Conservation (phyloP, 1,140 invertebrate species). For the Pinna nobilis region DNA sequence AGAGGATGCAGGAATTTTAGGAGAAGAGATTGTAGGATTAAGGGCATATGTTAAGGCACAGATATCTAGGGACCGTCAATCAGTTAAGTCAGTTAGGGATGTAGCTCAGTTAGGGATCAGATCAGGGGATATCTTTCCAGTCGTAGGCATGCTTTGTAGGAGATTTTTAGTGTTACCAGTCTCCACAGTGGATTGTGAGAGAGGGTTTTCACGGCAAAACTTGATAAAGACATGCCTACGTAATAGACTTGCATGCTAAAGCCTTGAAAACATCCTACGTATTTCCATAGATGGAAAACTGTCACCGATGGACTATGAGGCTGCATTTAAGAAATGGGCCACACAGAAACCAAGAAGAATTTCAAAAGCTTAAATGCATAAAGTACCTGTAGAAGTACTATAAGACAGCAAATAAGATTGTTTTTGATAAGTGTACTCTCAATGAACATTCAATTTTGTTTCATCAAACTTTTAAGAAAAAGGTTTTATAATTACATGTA, state of each 20-base stretch:
- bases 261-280: neutral
- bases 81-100: neutral
- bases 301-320: no score
- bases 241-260: neutral
- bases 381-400: no score
- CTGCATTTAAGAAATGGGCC: no score
- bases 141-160: neutral
- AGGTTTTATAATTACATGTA: no score
- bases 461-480: no score
- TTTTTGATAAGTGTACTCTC: no score
- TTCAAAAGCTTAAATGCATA: no score
- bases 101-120: neutral
- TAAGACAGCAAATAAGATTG: no score
- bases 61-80: neutral
- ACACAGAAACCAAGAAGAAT: no score
- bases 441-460: no score
- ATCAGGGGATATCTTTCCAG: neutral
- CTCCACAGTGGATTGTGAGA: conserved; percentile 19
- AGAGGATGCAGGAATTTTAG: neutral
- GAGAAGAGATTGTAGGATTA: neutral
- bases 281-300: no score
- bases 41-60: neutral
- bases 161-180: conserved; percentile 16
- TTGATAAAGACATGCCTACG: neutral
- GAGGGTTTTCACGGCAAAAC: conserved; percentile 19